Evolutionary conservation across 2,888 invertebrate genomes (phyloP).

Genomic region (Amaurobius ferox): DNA sequence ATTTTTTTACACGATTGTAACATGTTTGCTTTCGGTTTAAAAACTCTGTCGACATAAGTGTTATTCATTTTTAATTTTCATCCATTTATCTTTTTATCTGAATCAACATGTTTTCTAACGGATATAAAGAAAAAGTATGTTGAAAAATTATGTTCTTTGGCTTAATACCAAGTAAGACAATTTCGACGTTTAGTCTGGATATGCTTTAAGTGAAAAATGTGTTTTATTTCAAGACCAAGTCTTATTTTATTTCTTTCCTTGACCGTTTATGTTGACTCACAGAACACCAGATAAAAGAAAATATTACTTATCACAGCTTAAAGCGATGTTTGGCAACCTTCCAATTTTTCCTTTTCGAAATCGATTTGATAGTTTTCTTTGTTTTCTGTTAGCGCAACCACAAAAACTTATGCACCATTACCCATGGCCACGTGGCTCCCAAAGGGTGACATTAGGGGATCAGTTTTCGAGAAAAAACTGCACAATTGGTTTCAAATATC

Average conservation of each 20-base stretch:
- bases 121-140: too few species aligned
- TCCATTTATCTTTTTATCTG: too few species aligned
- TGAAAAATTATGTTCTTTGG: too few species aligned
- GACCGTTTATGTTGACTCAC: not conserved
- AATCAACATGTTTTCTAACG: too few species aligned
- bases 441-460: not conserved
- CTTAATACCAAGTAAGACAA: too few species aligned
- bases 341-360: not conserved
- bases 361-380: not conserved
- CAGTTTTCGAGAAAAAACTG: not conserved
- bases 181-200: too few species aligned
- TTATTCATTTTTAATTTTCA: too few species aligned
- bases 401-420: slow-evolving; percentile 1
- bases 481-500: not conserved
- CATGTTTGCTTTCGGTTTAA: too few species aligned
- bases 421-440: slow-evolving; percentile 3
- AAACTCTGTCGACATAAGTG: too few species aligned
- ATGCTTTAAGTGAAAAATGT: too few species aligned
- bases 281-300: not conserved
- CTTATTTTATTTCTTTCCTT: not conserved
- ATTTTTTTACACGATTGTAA: too few species aligned
- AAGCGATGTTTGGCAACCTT: not conserved
- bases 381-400: not conserved
- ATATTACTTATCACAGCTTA: not conserved
- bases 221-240: too few species aligned